phyloP scores from a whole-genome alignment of 2,888 invertebrate species.

The Tipula helvola region DNA sequence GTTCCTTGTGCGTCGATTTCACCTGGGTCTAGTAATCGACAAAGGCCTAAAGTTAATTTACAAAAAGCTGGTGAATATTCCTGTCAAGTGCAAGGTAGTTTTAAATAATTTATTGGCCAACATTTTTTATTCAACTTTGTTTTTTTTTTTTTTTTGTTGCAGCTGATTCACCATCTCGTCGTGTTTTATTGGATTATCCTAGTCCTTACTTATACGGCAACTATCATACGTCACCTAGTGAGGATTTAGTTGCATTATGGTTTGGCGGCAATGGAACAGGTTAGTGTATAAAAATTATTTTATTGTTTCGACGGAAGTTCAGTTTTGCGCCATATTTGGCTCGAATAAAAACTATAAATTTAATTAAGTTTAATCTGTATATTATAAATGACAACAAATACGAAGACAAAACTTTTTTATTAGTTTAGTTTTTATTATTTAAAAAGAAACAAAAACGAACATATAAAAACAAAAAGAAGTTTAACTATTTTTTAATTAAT shows the following conservation, averaged over 20 bases:
- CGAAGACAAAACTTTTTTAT: not conserved
- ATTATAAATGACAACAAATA: not conserved
- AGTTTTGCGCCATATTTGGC: not conserved
- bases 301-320: not conserved
- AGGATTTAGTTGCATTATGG: slow-evolving; percentile 64
- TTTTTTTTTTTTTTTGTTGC: not conserved
- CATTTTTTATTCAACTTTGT: not conserved
- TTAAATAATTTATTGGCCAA: not conserved
- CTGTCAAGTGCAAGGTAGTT: slow-evolving; percentile 31
- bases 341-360: not conserved
- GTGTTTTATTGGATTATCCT: slow-evolving; percentile 34
- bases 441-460: no score
- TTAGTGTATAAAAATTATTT: slow-evolving; percentile 20
- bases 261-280: slow-evolving; percentile 52
- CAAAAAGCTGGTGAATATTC: slow-evolving; percentile 36
- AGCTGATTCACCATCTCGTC: slow-evolving; percentile 37
- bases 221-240: slow-evolving; percentile 48
- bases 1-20: slow-evolving; percentile 18
- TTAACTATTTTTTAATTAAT: not conserved
- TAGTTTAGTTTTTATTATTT: not conserved
- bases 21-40: slow-evolving; percentile 23
- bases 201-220: slow-evolving; percentile 36
- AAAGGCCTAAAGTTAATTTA: slow-evolving; percentile 32
- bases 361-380: not conserved
- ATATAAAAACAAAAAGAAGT: not conserved